Evolutionary conservation across 2,113 vertebrate species (phyloP).

Genomic region (Chrysemys picta): DNA sequence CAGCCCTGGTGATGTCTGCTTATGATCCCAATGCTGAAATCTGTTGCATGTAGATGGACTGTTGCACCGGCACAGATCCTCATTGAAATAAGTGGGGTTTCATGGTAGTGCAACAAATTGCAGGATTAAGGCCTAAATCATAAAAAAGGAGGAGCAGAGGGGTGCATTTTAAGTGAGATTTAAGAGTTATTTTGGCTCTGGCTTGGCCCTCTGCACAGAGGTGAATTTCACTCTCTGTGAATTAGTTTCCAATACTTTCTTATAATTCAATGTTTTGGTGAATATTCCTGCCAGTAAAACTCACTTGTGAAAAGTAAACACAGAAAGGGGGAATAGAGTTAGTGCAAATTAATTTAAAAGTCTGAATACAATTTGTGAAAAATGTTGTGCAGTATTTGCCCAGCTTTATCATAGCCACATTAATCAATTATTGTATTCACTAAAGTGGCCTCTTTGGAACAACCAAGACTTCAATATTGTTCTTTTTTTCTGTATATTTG

Average conservation of each 20-base stretch:
- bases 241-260: neutral
- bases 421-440: neutral
- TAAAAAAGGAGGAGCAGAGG: neutral
- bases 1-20: neutral
- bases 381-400: neutral
- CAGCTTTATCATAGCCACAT: neutral
- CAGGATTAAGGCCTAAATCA: neutral
- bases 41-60: neutral
- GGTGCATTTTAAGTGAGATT: neutral
- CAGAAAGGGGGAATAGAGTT: neutral
- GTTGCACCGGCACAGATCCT: neutral
- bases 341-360: neutral
- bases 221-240: neutral
- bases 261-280: neutral
- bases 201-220: neutral
- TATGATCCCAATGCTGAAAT: neutral
- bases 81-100: neutral
- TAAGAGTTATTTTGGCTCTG: neutral
- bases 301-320: neutral
- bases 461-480: neutral
- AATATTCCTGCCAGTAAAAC: neutral
- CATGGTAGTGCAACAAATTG: neutral
- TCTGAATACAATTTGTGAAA: neutral
- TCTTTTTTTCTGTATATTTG: accelerated
- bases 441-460: neutral